Evolutionary conservation across 2,888 invertebrate genomes (phyloP).

Genomic region (Aricia artaxerxes): DNA sequence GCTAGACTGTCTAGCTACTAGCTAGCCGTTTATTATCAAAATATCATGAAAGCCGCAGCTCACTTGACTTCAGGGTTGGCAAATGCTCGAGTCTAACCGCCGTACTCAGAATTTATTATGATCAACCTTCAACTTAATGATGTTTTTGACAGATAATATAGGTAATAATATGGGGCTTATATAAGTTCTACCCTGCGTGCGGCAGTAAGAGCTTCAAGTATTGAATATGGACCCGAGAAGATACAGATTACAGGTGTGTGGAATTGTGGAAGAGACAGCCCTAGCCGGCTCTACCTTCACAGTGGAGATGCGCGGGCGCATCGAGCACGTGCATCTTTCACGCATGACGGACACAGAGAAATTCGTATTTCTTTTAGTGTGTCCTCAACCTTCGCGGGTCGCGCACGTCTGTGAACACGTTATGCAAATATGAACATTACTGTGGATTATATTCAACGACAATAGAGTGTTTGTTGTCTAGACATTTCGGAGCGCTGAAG

Average conservation of each 20-base stretch:
- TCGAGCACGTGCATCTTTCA: slow-evolving; percentile 74
- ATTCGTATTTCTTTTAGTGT: slow-evolving; percentile 75
- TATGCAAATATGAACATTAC: slow-evolving; percentile 61
- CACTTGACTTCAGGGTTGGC: slow-evolving; percentile 19
- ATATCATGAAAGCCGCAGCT: slow-evolving; percentile 42
- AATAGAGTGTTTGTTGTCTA: slow-evolving; percentile 32
- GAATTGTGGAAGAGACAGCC: not conserved
- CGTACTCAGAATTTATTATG: too few relatives aligned
- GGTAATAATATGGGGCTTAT: too few relatives aligned
- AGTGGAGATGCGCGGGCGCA: slow-evolving; percentile 53
- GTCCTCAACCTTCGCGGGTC: slow-evolving; percentile 62
- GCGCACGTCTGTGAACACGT: slow-evolving; percentile 61
- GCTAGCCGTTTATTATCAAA: slow-evolving; percentile 46
- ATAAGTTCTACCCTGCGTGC: too few relatives aligned
- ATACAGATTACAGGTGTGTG: not conserved
- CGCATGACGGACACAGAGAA: slow-evolving; percentile 70
- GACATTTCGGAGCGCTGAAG: slow-evolving; percentile 31
- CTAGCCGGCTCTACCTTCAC: slow-evolving; percentile 7
- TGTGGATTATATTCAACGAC: slow-evolving; percentile 25
- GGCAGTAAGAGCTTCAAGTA: not conserved
- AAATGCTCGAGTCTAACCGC: not conserved
- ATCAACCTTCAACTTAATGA: too few relatives aligned
- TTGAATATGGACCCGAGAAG: not conserved
- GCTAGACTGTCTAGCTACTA: slow-evolving; percentile 38
- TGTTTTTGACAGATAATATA: too few relatives aligned